A percentile compares a stretch with the other conserved stretches of the same genome.
phyloP scores from a whole-genome alignment of 2,888 invertebrate genomes.

The Eulithis prunata region DNA sequence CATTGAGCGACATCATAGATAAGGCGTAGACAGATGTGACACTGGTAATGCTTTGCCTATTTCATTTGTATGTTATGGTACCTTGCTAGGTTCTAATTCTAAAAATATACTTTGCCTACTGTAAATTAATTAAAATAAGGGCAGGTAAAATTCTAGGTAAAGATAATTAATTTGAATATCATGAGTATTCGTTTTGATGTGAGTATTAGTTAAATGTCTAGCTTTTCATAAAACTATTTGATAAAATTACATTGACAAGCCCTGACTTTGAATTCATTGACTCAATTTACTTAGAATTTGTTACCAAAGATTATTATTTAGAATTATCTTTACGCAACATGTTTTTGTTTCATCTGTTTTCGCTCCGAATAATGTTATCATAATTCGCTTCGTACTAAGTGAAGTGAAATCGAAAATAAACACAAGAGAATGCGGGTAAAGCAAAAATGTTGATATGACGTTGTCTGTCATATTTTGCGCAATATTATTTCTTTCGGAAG shows the following conservation, averaged over 20 bases:
- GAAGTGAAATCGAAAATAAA: conserved; percentile 74
- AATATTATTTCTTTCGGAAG: conserved; percentile 32
- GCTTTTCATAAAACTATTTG: background rate
- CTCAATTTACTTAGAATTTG: conserved; percentile 1
- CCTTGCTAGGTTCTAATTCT: no score
- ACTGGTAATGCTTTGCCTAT: no score
- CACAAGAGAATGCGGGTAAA: conserved; percentile 63
- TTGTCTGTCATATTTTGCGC: conserved; percentile 38
- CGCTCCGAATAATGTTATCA: conserved; percentile 54
- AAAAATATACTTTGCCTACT: no score
- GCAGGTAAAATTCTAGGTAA: no score
- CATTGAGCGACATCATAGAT: background rate
- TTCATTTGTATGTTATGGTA: no score
- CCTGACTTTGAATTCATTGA: background rate
- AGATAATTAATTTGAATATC: no score
- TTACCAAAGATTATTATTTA: conserved; percentile 15
- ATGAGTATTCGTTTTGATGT: no score
- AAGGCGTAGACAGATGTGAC: background rate
- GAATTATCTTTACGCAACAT: conserved; percentile 31
- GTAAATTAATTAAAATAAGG: no score
- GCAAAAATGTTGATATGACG: conserved; percentile 41
- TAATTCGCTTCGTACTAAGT: conserved; percentile 55
- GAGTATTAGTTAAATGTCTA: background rate
- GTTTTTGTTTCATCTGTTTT: conserved; percentile 52
- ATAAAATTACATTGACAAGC: background rate